A percentile compares a stretch with the other conserved stretches of the same genome.
Evolutionary conservation across 92 coral and sea anemone genomes (phyloP).

Genomic region (Micromussa lordhowensis): DNA sequence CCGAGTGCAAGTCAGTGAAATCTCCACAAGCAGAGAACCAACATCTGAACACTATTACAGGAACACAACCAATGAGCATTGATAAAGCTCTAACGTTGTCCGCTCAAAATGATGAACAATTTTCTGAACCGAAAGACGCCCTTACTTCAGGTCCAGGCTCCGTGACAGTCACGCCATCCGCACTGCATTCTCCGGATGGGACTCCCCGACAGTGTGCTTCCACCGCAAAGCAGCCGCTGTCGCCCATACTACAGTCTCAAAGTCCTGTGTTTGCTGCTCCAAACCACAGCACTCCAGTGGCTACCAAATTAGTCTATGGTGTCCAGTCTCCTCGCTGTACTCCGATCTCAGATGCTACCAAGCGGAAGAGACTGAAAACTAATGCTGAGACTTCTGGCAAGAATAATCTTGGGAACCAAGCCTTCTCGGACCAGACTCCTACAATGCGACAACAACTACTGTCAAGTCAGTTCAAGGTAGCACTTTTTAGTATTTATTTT

Average conservation of each 20-base stretch:
- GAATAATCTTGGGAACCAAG: background rate
- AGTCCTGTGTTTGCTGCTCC: conserved; percentile 13
- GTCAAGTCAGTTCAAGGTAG: conserved; percentile 87
- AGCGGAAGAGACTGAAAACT: conserved; percentile 9
- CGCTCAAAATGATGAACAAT: background rate
- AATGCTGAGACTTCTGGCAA: background rate
- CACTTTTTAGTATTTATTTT: background rate
- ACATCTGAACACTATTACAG: background rate
- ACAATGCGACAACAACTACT: conserved; percentile 73
- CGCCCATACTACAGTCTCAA: conserved; percentile 36
- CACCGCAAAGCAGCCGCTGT: conserved; percentile 4
- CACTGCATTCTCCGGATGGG: conserved; percentile 3
- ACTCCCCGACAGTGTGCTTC: conserved; percentile 1
- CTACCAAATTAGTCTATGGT: conserved; percentile 31
- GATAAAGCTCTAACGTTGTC: background rate
- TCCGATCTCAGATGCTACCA: conserved; percentile 48
- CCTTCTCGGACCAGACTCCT: conserved; percentile 34
- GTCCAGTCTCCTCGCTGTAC: conserved; percentile 71
- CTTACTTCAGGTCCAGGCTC: background rate
- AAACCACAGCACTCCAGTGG: conserved; percentile 69
- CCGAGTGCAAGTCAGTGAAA: background rate
- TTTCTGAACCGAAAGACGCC: background rate
- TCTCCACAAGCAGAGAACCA: background rate
- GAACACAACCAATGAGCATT: conserved; percentile 18
- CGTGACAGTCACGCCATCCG: conserved; percentile 23